Evolutionary conservation across 1,140 invertebrate genomes (phyloP).

Genomic region (Drosophila carrolli): DNA sequence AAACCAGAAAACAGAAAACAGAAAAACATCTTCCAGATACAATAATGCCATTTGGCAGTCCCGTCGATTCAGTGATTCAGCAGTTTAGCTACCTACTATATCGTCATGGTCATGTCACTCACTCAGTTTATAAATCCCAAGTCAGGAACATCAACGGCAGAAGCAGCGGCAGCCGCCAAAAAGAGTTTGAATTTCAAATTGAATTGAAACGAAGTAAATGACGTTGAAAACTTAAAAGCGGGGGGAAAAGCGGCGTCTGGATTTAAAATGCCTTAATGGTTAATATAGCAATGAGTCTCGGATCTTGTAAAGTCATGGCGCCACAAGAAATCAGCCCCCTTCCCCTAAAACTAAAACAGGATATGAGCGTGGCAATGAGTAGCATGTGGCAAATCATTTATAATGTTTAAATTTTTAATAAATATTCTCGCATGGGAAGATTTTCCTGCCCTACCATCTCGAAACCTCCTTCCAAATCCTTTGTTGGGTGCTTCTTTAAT

Average conservation of each 20-base stretch:
- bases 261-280: slow-evolving; percentile 77
- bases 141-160: slow-evolving; percentile 22
- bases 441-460: neutral
- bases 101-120: slow-evolving; percentile 74
- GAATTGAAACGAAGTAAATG: slow-evolving; percentile 78
- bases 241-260: slow-evolving; percentile 18
- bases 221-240: slow-evolving; percentile 72
- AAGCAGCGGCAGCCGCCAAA: slow-evolving; percentile 47
- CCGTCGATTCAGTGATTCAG: slow-evolving; percentile 48
- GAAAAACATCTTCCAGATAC: slow-evolving; percentile 61
- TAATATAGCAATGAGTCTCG: slow-evolving; percentile 59
- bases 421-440: slow-evolving; percentile 56
- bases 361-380: slow-evolving; percentile 60
- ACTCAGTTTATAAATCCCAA: slow-evolving; percentile 40
- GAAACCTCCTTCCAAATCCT: neutral
- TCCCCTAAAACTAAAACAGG: slow-evolving; percentile 39
- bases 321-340: slow-evolving; percentile 47
- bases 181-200: slow-evolving; percentile 82
- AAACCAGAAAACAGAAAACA: slow-evolving; percentile 51
- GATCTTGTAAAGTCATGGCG: slow-evolving; percentile 71
- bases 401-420: slow-evolving; percentile 80
- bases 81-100: slow-evolving; percentile 69
- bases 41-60: slow-evolving; percentile 58
- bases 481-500: slow-evolving; percentile 68
- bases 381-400: slow-evolving; percentile 73